Evolutionary conservation across 2,113 vertebrate species (phyloP).

Genomic region (Rhabdornis inornatus): DNA sequence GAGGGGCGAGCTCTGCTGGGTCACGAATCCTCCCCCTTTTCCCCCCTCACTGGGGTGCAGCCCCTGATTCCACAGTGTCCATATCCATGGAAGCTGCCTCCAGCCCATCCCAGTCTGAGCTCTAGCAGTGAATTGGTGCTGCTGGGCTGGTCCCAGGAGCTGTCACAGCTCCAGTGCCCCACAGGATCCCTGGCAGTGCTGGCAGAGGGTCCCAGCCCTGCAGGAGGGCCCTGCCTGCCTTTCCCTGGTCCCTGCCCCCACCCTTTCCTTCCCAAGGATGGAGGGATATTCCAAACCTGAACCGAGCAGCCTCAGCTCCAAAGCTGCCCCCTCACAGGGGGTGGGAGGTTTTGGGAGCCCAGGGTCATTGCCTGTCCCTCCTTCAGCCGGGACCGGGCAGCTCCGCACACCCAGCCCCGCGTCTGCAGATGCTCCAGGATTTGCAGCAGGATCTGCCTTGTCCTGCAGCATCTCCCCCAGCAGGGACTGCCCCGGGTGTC

Average conservation of each 20-base stretch:
- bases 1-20: not conserved
- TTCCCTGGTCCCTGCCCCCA: not conserved
- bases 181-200: not conserved
- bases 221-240: not conserved
- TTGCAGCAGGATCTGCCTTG: rapidly evolving
- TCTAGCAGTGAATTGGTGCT: not conserved
- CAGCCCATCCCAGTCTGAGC: not conserved
- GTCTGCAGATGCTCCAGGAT: not conserved
- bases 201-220: not conserved
- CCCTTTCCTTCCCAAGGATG: not conserved
- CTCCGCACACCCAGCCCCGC: not conserved
- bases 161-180: rapidly evolving
- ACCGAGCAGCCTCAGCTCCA: not conserved
- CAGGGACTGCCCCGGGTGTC: not conserved
- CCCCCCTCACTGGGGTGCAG: not conserved
- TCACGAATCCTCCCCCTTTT: not conserved
- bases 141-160: not conserved
- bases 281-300: not conserved
- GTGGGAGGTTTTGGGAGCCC: not conserved
- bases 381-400: not conserved
- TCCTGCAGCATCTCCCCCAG: not conserved
- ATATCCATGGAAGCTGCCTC: not conserved
- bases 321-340: not conserved
- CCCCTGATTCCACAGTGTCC: not conserved
- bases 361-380: not conserved